These are phyloP conservation scores for Dichetophora obliterata DNA, from an alignment of 2,888 invertebrate species.

Conservation along the genomic window DNA sequence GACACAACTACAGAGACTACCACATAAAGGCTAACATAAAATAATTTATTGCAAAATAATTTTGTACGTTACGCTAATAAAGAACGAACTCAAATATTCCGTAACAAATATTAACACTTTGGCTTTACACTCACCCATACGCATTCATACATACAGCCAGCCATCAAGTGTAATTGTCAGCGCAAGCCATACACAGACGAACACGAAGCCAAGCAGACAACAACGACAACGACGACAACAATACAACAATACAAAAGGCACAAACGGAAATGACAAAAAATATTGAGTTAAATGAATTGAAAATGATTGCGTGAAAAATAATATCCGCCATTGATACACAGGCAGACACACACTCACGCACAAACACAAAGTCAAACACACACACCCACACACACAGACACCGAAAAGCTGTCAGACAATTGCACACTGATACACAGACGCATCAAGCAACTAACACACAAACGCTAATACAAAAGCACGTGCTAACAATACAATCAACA, in stretches of 20 bases:
- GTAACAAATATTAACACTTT: no score
- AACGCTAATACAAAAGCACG: slow-evolving; percentile 20
- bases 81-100: neutral
- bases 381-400: slow-evolving; percentile 10
- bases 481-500: slow-evolving; percentile 54
- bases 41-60: slow-evolving; percentile 7
- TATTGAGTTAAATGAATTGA: slow-evolving; percentile 41
- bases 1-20: neutral
- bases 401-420: neutral
- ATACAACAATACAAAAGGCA: slow-evolving; percentile 3
- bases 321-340: slow-evolving; percentile 32
- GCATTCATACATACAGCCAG: slow-evolving; percentile 1
- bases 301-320: slow-evolving; percentile 41
- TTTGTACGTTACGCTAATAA: neutral
- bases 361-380: no score
- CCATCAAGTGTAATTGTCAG: neutral
- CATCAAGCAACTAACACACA: neutral
- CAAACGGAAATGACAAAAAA: slow-evolving; percentile 15
- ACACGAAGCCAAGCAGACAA: slow-evolving; percentile 9
- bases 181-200: neutral
- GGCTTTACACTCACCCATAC: neutral
- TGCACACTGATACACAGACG: neutral
- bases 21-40: neutral
- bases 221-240: neutral
- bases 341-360: neutral